Percentiles rank a stretch among this genome's conserved stretches.
Conservation (phyloP, 2,888 invertebrate genomes). For the Thereva unica region DNA sequence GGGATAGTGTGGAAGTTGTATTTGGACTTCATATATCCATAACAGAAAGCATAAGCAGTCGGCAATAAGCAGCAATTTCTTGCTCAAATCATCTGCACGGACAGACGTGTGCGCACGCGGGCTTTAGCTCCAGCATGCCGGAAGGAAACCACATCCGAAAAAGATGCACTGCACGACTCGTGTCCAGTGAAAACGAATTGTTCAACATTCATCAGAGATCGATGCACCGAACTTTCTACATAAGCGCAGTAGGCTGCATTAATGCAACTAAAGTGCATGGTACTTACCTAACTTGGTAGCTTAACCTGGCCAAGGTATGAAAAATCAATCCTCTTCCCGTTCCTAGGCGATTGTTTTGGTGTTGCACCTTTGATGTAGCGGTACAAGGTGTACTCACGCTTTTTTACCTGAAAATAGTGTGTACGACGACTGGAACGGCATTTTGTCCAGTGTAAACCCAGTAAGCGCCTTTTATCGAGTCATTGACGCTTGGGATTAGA, state of each 20-base stretch:
- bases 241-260: not conserved
- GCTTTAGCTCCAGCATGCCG: slow-evolving; percentile 10
- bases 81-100: too few species aligned
- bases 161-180: not conserved
- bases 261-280: not conserved
- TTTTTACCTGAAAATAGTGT: too few species aligned
- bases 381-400: not conserved
- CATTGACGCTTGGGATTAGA: too few species aligned
- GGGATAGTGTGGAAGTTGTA: too few species aligned
- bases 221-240: slow-evolving; percentile 13
- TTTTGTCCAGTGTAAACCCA: too few species aligned
- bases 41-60: too few species aligned
- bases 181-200: slow-evolving; percentile 14
- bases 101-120: not conserved
- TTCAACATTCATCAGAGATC: not conserved
- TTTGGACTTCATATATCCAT: too few species aligned
- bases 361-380: not conserved
- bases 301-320: too few species aligned
- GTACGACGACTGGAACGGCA: too few species aligned
- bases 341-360: slow-evolving; percentile 12
- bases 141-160: slow-evolving; percentile 11
- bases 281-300: not conserved
- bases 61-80: too few species aligned
- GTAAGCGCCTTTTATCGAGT: too few species aligned
- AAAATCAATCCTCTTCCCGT: not conserved